A percentile compares a stretch with the other conserved stretches of the same genome.
These are phyloP conservation scores for Atta texana DNA, from an alignment of 1,140 invertebrate genomes.

Conservation along the genomic window DNA sequence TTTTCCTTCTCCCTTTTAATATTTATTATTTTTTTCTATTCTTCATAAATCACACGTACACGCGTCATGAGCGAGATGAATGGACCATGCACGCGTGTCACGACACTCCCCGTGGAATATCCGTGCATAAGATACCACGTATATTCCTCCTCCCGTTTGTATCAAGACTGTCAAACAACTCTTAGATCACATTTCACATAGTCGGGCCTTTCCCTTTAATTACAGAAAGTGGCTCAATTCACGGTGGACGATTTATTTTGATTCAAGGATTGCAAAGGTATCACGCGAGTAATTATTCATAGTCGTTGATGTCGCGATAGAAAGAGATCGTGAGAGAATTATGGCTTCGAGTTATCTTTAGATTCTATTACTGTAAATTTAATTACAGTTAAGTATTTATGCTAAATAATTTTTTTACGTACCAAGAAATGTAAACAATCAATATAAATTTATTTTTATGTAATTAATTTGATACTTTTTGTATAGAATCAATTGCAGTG, in stretches of 20 bases:
- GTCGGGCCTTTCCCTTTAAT: conserved; percentile 47
- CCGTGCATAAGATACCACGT: conserved; percentile 13
- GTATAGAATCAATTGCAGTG: neutral
- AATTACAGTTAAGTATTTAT: neutral
- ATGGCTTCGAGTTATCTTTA: neutral
- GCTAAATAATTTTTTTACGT: neutral
- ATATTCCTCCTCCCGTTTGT: neutral
- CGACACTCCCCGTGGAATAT: conserved; percentile 22
- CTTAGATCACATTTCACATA: conserved; percentile 37
- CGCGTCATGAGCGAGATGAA: conserved; percentile 26
- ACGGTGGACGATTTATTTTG: conserved; percentile 57
- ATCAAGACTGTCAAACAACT: conserved; percentile 21
- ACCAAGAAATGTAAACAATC: neutral
- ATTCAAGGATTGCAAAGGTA: conserved; percentile 34
- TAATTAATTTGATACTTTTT: neutral
- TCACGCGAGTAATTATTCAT: conserved; percentile 53
- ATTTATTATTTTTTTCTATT: conserved; percentile 37
- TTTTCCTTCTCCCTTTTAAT: neutral
- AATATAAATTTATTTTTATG: neutral
- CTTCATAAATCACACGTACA: neutral
- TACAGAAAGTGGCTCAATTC: conserved; percentile 56
- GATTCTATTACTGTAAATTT: neutral
- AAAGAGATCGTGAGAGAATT: conserved; percentile 15
- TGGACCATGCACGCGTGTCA: conserved; percentile 43
- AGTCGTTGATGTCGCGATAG: neutral